Evolutionary conservation across 1,140 invertebrate species (phyloP), one percentile per base, ranked within the genome.

Genomic region (Tetramorium alpestre): DNA sequence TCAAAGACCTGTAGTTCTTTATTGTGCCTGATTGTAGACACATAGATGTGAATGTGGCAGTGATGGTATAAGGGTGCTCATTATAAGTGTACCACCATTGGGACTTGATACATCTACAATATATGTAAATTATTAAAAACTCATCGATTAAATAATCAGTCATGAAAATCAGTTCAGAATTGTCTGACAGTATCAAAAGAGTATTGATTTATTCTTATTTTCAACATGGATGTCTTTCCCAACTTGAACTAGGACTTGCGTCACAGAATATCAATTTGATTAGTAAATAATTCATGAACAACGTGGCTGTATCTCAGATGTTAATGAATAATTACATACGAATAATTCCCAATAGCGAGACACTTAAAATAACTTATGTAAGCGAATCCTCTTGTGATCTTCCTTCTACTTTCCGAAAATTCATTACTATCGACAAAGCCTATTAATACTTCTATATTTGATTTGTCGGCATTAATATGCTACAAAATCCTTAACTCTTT

Each of bases 41-140:
- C 6, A 87, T 64, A 84, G 81, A 81, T 62, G 81, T 78, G 70
- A 69, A 87, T 87, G 72, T 72, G 56, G 22, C 49, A 86, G n/a
- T 87, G 58, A 54, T 49, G 49, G 25, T 62, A 78, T 41, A 60
- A 62, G 51, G 58, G 64, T 81, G 77, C 5, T 81, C 64, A 70
- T 81, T 69, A 81, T 81, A 81, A 81, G 77, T 81, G 77, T 81
- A 70, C 64, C 77, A 70, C 77, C 49, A 81, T 81, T 81, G 77
- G 77, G 77, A 70, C 8, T 81, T 69, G 25, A 70, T 28, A 18
- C n/a, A 56, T 70, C 49, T 8, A 41, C 5, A 10, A 47, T 8
- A 10, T 47, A 56, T 8, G 11, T 47, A 56, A 51, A 25, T 8
- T 28, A 47, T 47, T 5, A 3, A 47, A 38, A 38, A 33, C 47